phyloP scores from a whole-genome alignment of 1,140 invertebrate species.

The Gryon sp. region DNA sequence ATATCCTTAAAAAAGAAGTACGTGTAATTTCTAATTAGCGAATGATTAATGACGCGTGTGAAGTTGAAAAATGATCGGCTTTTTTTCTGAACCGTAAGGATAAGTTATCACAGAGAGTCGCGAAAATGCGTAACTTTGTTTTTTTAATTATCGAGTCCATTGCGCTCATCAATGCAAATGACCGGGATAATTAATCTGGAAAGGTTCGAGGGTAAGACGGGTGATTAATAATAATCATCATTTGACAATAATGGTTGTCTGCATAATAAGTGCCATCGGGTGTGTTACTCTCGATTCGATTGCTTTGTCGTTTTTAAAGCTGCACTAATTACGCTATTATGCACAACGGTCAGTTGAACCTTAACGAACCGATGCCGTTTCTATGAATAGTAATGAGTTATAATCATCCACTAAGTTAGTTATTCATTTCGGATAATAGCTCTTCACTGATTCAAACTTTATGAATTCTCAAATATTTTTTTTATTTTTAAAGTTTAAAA shows the following conservation, averaged over 20 bases:
- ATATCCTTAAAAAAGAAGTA: too few species aligned
- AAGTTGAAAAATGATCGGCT: too few species aligned
- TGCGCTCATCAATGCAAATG: conserved; percentile 35
- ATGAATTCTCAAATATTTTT: conserved; percentile 9
- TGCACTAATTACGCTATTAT: conserved; percentile 76
- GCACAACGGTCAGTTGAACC: conserved; percentile 65
- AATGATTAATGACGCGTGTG: too few species aligned
- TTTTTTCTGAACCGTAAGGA: too few species aligned
- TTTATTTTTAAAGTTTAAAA: background rate
- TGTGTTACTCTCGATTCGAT: conserved; percentile 39
- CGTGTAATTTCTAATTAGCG: too few species aligned
- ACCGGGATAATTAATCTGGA: conserved; percentile 34
- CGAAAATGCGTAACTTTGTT: conserved; percentile 7
- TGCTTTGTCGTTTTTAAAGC: conserved; percentile 58
- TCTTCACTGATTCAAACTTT: conserved; percentile 21
- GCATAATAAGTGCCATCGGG: conserved; percentile 37
- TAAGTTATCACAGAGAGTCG: too few species aligned
- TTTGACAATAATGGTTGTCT: conserved; percentile 43
- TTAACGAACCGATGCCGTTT: conserved; percentile 70
- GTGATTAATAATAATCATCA: conserved; percentile 50
- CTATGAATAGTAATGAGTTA: conserved; percentile 77
- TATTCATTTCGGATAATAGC: conserved; percentile 31
- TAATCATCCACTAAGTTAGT: conserved; percentile 41
- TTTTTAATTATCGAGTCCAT: conserved; percentile 18
- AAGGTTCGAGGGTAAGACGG: conserved; percentile 10